phyloP scores from a whole-genome alignment of 1,140 invertebrate genomes.

The Samia ricini region DNA sequence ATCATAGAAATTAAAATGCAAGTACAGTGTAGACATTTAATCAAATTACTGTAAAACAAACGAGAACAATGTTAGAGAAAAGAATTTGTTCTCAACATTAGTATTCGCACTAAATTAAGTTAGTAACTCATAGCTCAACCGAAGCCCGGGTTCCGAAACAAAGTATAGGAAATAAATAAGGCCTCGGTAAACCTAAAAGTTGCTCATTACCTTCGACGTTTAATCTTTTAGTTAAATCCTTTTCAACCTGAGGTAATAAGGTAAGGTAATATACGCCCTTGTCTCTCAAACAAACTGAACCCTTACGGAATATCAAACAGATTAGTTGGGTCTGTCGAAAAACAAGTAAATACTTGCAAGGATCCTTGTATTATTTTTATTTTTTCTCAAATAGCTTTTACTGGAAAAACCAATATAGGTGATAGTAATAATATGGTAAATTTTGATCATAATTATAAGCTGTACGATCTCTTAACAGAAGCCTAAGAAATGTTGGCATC shows the following conservation, averaged over 20 bases:
- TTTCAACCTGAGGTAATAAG: not conserved
- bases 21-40: not conserved
- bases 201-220: not conserved
- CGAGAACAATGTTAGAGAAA: no score
- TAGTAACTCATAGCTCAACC: not conserved
- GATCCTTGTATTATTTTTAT: not conserved
- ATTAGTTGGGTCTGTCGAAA: not conserved
- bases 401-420: no score
- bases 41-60: no score
- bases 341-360: not conserved
- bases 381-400: no score
- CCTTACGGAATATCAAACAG: not conserved
- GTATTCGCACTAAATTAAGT: not conserved
- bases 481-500: no score
- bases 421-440: no score
- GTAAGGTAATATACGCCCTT: not conserved
- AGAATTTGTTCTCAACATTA: not conserved
- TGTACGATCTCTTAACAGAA: no score
- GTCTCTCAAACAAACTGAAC: not conserved
- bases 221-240: not conserved
- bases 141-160: not conserved
- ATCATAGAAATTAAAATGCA: not conserved
- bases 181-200: not conserved
- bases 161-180: conserved; percentile 1
- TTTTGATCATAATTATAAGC: no score